A percentile compares a stretch with the other conserved stretches of the same genome.
Evolutionary conservation across 2,113 vertebrate genomes (phyloP).

Genomic region (Hydrochoerus hydrochaeris): DNA sequence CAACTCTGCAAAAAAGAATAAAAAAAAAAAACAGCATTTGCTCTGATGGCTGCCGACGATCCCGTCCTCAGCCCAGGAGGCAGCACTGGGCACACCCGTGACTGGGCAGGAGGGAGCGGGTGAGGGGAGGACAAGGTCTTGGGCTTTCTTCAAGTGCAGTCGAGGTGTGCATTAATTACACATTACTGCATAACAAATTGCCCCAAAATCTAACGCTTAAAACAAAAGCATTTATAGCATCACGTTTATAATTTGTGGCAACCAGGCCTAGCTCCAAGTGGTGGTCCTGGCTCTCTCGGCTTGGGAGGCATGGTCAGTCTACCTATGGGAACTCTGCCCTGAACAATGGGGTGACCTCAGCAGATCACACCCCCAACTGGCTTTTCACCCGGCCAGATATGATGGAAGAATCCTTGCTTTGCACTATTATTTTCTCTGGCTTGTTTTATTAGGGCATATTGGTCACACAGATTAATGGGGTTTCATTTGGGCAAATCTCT

Average conservation of each 20-base stretch:
- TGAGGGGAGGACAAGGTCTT: background rate
- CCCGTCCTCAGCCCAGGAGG: background rate
- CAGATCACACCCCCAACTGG: rapidly evolving
- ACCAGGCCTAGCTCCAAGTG: rapidly evolving
- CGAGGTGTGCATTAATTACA: background rate
- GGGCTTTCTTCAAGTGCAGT: background rate
- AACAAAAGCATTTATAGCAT: background rate
- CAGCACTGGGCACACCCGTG: too few species aligned
- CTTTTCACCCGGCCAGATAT: background rate
- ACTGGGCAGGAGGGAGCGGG: background rate
- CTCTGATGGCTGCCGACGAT: background rate
- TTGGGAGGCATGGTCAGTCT: too few species aligned
- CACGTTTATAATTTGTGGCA: background rate
- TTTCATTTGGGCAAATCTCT: background rate
- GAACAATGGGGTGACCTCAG: background rate
- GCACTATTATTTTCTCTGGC: background rate
- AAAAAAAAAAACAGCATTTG: background rate
- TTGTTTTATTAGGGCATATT: background rate
- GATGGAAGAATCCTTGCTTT: background rate
- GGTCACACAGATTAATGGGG: background rate
- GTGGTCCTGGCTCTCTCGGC: background rate
- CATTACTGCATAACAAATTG: background rate
- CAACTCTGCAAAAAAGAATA: background rate
- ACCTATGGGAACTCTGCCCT: background rate
- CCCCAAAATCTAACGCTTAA: background rate